These are phyloP conservation scores for Limnephilus auricula DNA, from an alignment of 2,888 invertebrate species.

Conservation along the genomic window DNA sequence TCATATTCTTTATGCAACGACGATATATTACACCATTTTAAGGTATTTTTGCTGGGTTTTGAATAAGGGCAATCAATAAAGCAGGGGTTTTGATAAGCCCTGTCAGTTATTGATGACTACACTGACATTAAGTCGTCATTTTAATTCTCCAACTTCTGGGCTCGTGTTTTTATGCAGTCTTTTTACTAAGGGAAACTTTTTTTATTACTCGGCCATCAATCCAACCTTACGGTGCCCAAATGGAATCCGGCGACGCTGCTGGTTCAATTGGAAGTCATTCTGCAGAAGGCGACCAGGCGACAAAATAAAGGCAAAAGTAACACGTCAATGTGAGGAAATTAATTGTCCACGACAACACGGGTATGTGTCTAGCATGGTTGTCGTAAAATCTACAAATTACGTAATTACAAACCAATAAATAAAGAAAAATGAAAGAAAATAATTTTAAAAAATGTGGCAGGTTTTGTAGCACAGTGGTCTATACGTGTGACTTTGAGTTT, in stretches of 20 bases:
- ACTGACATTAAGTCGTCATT: conserved; percentile 33
- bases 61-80: not conserved
- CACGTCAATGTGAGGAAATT: no score
- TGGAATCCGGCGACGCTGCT: conserved; percentile 55
- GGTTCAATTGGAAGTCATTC: not conserved
- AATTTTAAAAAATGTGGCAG: no score
- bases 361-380: no score
- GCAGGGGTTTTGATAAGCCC: not conserved
- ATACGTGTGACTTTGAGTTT: no score
- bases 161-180: conserved; percentile 21
- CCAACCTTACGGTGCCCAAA: conserved; percentile 51
- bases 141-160: conserved; percentile 45
- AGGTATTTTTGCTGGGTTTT: not conserved
- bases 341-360: no score
- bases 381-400: no score
- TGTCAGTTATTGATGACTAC: conserved; percentile 7
- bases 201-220: conserved; percentile 56
- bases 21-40: not conserved
- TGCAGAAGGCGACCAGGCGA: not conserved
- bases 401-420: no score
- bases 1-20: no score
- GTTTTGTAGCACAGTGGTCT: not conserved
- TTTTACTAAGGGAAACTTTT: conserved; percentile 40
- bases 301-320: not conserved
- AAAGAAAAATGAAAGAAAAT: no score